Conservation (phyloP, 1,140 invertebrate species). For the Calliopsis andreniformis region DNA sequence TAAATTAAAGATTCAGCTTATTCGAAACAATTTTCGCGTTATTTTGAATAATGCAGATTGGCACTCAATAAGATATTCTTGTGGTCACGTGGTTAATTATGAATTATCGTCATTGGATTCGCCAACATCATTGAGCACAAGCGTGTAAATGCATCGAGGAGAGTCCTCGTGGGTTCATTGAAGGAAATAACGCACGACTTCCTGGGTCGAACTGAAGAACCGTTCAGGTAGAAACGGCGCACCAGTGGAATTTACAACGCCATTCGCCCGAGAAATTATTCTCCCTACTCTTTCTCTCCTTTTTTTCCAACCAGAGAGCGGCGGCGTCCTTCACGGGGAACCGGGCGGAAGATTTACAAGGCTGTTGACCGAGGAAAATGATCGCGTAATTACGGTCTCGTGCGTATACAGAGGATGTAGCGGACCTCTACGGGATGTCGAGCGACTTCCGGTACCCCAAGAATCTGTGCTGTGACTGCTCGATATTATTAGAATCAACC, state of each 20-base stretch:
- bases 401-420: constrained; percentile 55
- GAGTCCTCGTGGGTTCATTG: constrained; percentile 26
- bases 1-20: too few species aligned
- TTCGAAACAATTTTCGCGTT: neutral
- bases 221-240: constrained; percentile 20
- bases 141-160: neutral
- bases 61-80: neutral
- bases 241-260: constrained; percentile 39
- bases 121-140: neutral
- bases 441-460: constrained; percentile 46
- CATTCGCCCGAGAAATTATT: constrained; percentile 49
- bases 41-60: neutral
- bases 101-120: neutral
- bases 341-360: constrained; percentile 63
- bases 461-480: constrained; percentile 43
- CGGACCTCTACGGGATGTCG: constrained; percentile 39
- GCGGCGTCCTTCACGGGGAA: constrained; percentile 50
- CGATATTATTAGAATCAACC: constrained; percentile 26
- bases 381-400: constrained; percentile 63
- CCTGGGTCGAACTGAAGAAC: constrained; percentile 31
- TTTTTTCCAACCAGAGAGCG: constrained; percentile 35
- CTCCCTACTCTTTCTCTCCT: constrained; percentile 44
- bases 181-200: constrained; percentile 43
- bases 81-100: neutral
- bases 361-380: constrained; percentile 66